A percentile compares a stretch with the other conserved stretches of the same genome.
These are phyloP conservation scores for Sphyrna mokarran DNA, from an alignment of 2,113 vertebrate species.

Conservation along the genomic window DNA sequence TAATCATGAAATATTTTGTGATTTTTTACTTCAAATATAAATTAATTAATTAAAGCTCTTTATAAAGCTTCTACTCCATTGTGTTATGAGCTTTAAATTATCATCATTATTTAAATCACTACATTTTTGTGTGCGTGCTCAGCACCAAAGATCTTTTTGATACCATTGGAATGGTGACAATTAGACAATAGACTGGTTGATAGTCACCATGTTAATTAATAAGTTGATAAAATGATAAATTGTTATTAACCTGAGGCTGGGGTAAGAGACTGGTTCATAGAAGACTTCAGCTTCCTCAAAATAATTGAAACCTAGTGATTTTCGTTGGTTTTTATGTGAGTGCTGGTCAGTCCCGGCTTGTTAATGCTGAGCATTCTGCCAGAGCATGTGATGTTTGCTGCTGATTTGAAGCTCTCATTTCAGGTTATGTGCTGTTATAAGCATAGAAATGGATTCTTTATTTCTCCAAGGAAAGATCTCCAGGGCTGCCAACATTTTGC, in stretches of 20 bases:
- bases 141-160: background rate
- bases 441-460: background rate
- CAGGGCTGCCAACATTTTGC: background rate
- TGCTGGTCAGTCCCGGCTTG: background rate
- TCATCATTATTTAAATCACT: background rate
- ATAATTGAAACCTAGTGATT: conserved; percentile 13
- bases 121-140: background rate
- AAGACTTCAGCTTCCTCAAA: background rate
- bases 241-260: background rate
- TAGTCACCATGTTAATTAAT: background rate
- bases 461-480: conserved; percentile 9
- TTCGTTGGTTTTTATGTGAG: background rate
- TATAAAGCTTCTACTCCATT: background rate
- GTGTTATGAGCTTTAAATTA: background rate
- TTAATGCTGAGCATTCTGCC: background rate
- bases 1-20: background rate
- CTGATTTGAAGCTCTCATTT: background rate
- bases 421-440: background rate
- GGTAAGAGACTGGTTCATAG: background rate
- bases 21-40: background rate
- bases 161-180: background rate
- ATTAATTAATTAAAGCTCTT: background rate
- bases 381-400: background rate
- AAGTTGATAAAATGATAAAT: background rate
- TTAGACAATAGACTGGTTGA: background rate